phyloP scores from a whole-genome alignment of 1,140 invertebrate genomes.

The Trichogramma pretiosum region DNA sequence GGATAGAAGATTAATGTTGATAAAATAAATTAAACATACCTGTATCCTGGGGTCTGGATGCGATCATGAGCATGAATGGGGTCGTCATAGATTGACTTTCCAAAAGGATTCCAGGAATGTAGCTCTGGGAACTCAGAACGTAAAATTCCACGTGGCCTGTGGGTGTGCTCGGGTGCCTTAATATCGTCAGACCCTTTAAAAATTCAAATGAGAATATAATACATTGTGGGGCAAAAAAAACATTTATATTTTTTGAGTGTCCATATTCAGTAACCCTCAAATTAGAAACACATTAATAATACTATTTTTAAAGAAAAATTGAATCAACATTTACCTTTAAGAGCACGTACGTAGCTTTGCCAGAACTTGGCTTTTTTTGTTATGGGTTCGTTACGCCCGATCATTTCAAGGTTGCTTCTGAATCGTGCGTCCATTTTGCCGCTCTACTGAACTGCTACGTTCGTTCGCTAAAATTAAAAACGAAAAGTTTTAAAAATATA shows the following conservation, averaged over 20 bases:
- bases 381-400: conserved; percentile 80
- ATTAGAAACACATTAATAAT: conserved; percentile 22
- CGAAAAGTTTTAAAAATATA: too few species aligned
- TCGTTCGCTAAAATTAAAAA: conserved; percentile 60
- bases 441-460: conserved; percentile 46
- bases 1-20: neutral
- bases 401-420: conserved; percentile 84
- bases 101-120: conserved; percentile 57
- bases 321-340: conserved; percentile 68
- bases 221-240: too few species aligned
- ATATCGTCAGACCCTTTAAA: conserved; percentile 88
- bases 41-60: conserved; percentile 76
- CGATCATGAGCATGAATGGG: conserved; percentile 68
- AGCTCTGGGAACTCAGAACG: conserved; percentile 56
- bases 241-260: too few species aligned
- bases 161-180: conserved; percentile 68
- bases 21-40: conserved; percentile 33
- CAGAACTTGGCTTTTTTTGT: conserved; percentile 87
- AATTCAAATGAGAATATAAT: too few species aligned
- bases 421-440: conserved; percentile 71
- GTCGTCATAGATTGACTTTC: conserved; percentile 78
- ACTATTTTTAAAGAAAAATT: conserved; percentile 8
- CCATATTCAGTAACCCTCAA: too few species aligned
- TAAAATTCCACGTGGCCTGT: conserved; percentile 63
- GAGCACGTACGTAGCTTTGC: conserved; percentile 81